A percentile compares a stretch with the other conserved stretches of the same genome.
Evolutionary conservation across 92 coral and sea anemone species (phyloP).

Genomic region (Epizoanthus fatuus): DNA sequence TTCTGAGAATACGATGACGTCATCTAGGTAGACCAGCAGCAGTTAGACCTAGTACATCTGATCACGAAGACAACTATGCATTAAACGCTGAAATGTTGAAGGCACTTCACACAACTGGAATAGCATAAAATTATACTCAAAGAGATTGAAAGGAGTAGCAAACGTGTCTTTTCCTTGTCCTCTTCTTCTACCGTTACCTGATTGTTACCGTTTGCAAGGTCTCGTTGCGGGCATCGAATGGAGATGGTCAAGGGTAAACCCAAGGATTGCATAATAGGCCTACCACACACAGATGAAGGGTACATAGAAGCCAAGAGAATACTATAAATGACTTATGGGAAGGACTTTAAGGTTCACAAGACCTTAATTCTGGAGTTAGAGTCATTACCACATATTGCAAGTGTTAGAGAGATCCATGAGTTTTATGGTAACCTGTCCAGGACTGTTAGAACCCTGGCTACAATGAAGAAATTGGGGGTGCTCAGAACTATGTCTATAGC

Average conservation of each 20-base stretch:
- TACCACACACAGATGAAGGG: too few species aligned
- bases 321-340: slow-evolving; percentile 45
- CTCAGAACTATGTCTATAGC: too few species aligned
- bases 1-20: slow-evolving; percentile 35
- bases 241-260: slow-evolving; percentile 20
- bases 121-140: slow-evolving; percentile 38
- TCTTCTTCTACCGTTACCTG: slow-evolving; percentile 34
- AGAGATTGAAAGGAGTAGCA: slow-evolving; percentile 38
- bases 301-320: too few species aligned
- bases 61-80: slow-evolving; percentile 40
- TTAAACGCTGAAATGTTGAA: slow-evolving; percentile 35
- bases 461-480: too few species aligned
- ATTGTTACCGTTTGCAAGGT: slow-evolving; percentile 34
- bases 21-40: slow-evolving; percentile 57
- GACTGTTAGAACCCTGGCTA: too few species aligned
- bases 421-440: too few species aligned
- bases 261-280: too few species aligned
- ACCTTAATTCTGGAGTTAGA: too few species aligned
- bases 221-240: slow-evolving; percentile 36
- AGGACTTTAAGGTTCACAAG: slow-evolving; percentile 68
- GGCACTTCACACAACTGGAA: slow-evolving; percentile 21
- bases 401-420: too few species aligned
- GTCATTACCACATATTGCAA: too few species aligned
- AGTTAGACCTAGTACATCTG: background rate
- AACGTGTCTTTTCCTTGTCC: slow-evolving; percentile 45